Evolutionary conservation across 2,797 vertebrate species (phyloP).

Genomic region (Takifugu ocellatus): DNA sequence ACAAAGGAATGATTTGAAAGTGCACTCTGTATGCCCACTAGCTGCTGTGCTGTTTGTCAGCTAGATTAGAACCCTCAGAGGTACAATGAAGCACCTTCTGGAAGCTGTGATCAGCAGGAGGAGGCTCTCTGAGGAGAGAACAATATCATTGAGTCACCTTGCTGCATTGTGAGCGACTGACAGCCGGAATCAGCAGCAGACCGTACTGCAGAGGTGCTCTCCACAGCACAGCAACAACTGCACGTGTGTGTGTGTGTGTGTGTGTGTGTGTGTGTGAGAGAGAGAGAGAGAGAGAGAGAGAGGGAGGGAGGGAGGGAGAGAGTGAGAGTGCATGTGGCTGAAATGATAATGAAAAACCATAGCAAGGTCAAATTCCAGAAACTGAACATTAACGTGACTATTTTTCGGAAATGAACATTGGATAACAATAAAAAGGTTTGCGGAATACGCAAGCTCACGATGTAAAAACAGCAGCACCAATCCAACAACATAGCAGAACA

Average conservation of each 20-base stretch:
- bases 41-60: slow-evolving; percentile 28
- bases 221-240: slow-evolving; percentile 47
- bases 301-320: too few species aligned
- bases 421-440: too few species aligned
- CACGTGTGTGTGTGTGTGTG: slow-evolving; percentile 42
- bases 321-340: slow-evolving; percentile 19
- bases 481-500: too few species aligned
- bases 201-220: slow-evolving; percentile 64
- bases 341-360: slow-evolving; percentile 57
- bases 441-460: too few species aligned
- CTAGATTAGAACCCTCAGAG: slow-evolving; percentile 23
- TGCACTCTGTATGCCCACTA: slow-evolving; percentile 25
- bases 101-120: slow-evolving; percentile 64
- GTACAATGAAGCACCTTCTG: slow-evolving; percentile 36
- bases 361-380: slow-evolving; percentile 61
- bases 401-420: not conserved
- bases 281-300: too few species aligned
- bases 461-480: too few species aligned
- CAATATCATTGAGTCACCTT: slow-evolving; percentile 81
- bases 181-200: slow-evolving; percentile 64
- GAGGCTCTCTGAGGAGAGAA: slow-evolving; percentile 66
- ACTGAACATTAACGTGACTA: slow-evolving; percentile 44
- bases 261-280: slow-evolving; percentile 23
- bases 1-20: slow-evolving; percentile 14
- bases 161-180: slow-evolving; percentile 76